A percentile compares a stretch with the other conserved stretches of the same genome.
These are phyloP conservation scores for Nymphicus hollandicus DNA, from an alignment of 2,113 vertebrate genomes.

Conservation along the genomic window DNA sequence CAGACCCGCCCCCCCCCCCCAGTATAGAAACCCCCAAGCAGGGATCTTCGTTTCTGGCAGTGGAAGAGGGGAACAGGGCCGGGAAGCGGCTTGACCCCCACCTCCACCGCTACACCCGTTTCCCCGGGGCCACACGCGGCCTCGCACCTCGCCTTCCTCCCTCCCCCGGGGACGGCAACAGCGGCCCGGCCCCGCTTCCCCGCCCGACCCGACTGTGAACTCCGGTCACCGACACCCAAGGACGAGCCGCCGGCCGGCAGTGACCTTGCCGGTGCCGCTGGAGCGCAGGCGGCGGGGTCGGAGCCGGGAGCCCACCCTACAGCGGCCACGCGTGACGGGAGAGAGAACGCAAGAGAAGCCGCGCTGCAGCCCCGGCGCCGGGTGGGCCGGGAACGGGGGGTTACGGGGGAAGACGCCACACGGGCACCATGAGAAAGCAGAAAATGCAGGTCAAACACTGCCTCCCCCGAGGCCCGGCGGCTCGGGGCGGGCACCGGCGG, in stretches of 20 bases:
- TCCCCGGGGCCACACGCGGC: not conserved
- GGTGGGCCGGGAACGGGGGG: slow-evolving; percentile 9
- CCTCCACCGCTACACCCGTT: not conserved
- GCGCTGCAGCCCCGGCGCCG: slow-evolving; percentile 10
- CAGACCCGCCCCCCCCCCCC: not conserved
- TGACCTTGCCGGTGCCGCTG: slow-evolving; percentile 64
- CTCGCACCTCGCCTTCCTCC: not conserved
- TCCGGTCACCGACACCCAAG: slow-evolving; percentile 34
- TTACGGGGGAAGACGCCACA: slow-evolving; percentile 55
- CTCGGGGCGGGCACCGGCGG: not conserved
- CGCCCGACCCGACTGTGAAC: not conserved
- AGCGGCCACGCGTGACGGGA: not conserved
- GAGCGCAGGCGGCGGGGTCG: not conserved
- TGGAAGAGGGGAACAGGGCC: not conserved
- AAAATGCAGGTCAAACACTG: slow-evolving; percentile 76
- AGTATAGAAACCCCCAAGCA: not conserved
- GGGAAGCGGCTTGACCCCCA: not conserved
- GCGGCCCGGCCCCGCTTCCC: not conserved
- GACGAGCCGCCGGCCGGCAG: slow-evolving; percentile 12
- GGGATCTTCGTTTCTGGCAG: not conserved
- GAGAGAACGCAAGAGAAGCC: slow-evolving; percentile 25
- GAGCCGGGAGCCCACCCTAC: not conserved
- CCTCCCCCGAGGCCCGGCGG: slow-evolving; percentile 28
- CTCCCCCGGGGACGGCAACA: not conserved
- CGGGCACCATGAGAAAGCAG: slow-evolving; percentile 80